These are phyloP conservation scores for Meteorus colon DNA, from an alignment of 2,888 invertebrate species.

Conservation along the genomic window DNA sequence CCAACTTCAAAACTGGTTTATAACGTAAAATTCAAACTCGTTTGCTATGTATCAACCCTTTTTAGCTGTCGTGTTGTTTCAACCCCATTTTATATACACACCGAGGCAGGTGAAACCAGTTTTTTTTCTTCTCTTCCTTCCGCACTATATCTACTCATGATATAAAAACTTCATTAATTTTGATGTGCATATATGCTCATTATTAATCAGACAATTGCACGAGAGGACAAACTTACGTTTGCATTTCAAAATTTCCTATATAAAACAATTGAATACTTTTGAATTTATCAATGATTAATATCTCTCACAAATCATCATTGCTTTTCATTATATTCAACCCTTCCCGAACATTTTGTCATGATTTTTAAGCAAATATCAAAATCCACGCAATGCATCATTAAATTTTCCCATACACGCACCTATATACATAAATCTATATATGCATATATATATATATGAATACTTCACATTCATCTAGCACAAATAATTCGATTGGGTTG, in stretches of 20 bases:
- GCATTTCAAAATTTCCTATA: not conserved
- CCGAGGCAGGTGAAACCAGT: conserved; percentile 1
- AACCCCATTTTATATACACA: not conserved
- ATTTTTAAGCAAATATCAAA: conserved; percentile 1
- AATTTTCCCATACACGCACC: not conserved
- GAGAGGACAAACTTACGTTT: not conserved
- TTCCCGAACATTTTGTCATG: not conserved
- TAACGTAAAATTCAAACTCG: not conserved
- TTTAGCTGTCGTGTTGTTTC: not conserved
- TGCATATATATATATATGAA: not conserved
- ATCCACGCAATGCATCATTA: not conserved
- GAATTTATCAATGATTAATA: not conserved
- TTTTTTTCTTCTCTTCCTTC: not conserved
- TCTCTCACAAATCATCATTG: conserved; percentile 7
- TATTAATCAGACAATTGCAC: not conserved
- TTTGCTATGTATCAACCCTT: not conserved
- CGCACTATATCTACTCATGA: not conserved
- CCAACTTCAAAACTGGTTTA: conserved; percentile 6
- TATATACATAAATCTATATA: not conserved
- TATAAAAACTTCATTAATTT: conserved; percentile 10
- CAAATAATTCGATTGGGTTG: conserved; percentile 6
- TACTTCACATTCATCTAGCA: not conserved
- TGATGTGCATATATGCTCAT: not conserved
- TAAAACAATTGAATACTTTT: not conserved
- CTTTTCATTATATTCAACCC: not conserved